Evolutionary conservation across 2,888 invertebrate species (phyloP), one percentile per base, ranked within the genome.

Genomic region (Oxycera nigricornis): DNA sequence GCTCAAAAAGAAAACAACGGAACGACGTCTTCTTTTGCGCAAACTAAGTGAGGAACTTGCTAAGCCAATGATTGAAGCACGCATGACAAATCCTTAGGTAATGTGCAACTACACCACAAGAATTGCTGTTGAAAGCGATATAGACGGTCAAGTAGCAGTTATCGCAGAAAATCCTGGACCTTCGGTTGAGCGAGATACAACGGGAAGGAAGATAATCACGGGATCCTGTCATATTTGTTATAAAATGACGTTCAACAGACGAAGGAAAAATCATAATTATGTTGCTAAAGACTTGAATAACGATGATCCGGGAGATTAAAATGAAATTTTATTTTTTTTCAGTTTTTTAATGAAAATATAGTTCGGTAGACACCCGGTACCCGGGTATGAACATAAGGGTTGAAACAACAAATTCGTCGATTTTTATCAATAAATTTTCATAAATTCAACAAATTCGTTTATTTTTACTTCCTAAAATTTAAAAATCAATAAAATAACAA

Each of bases 1-100:
- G 72, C 22, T 74, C 20, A 70, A 26, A 28, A 74, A 74, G 24
- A 68, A 74, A 74, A 74, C 74, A 57, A 67, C 55, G 14, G 59
- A 70, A 59, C 55, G 74, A 31, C 67, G 74, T 20, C 30, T 31
- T 74, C 67, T 74, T 31, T 22, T 55, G 46, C 74, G 68, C 35
- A 68, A 74, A 57, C 70, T 74, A 20, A 70, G 59, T 70, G 74
- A 74, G 59, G 70, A 74, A 59, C 70, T 74, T 70, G n/a, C n/a
- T n/a, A n/a, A n/a, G n/a, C n/a, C n/a, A n/a, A n/a, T n/a, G n/a
- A n/a, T n/a, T n/a, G 68, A 70, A 70, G 31, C 31, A 70, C 59
- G 68, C 30, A 28, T 57, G 17, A 41, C 70, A 39, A 74, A 74
- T 57, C 70, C 39, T 55, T 41, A 70, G 41, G 59, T 74, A 28